Conservation (phyloP, 1,140 invertebrate genomes). For the Lasaia peninsularis region DNA sequence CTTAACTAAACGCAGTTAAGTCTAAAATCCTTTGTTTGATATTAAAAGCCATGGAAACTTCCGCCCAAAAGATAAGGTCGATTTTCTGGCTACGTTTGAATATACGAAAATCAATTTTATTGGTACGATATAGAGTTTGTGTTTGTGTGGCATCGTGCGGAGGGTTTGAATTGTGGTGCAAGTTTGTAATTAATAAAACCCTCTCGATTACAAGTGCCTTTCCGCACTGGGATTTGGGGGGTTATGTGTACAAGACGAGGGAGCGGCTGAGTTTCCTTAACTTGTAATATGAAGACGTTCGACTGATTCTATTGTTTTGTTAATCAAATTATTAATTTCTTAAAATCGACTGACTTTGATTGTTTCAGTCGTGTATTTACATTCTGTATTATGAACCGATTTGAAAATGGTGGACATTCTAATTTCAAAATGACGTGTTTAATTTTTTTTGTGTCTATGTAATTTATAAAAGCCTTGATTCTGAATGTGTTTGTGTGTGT, state of each 20-base stretch:
- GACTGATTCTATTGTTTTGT: not conserved
- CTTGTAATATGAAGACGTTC: slow-evolving; percentile 19
- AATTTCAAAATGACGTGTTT: too few species aligned
- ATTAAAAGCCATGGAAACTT: slow-evolving; percentile 36
- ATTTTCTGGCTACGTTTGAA: slow-evolving; percentile 41
- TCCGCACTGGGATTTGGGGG: slow-evolving; percentile 48
- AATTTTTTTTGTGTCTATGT: too few species aligned
- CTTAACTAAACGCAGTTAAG: slow-evolving; percentile 29
- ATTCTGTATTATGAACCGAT: too few species aligned
- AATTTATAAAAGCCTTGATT: too few species aligned
- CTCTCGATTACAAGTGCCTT: slow-evolving; percentile 75
- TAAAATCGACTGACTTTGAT: too few species aligned
- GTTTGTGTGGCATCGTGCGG: slow-evolving; percentile 39
- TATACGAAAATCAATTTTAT: slow-evolving; percentile 59
- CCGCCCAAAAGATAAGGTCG: slow-evolving; percentile 70
- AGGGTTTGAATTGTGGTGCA: slow-evolving; percentile 55
- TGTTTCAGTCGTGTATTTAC: too few species aligned
- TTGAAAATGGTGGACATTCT: too few species aligned
- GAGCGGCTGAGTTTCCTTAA: slow-evolving; percentile 31
- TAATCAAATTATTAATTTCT: not conserved
- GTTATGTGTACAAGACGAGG: slow-evolving; percentile 11
- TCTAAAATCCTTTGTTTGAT: slow-evolving; percentile 33
- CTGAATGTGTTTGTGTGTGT: too few species aligned
- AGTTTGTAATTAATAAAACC: slow-evolving; percentile 76
- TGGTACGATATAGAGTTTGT: slow-evolving; percentile 42